A percentile compares a stretch with the other conserved stretches of the same genome.
Conservation (phyloP, 2,113 vertebrate species). For the Prinia subflava region DNA sequence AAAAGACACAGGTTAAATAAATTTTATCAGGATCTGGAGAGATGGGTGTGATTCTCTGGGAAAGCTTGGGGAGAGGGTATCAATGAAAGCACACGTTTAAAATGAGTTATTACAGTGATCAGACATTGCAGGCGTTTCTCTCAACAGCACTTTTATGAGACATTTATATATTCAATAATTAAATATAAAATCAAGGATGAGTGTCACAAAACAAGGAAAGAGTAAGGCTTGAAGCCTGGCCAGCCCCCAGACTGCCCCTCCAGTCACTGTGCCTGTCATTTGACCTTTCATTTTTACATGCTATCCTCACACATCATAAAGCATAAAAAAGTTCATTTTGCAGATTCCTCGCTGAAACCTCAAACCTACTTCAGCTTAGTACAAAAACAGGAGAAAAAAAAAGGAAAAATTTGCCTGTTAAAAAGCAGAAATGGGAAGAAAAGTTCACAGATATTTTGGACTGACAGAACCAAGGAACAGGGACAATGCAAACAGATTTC, state of each 20-base stretch:
- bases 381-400: background rate
- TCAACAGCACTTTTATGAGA: conserved; percentile 70
- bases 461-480: background rate
- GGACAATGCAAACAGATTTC: background rate
- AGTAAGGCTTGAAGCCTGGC: conserved; percentile 25
- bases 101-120: conserved; percentile 51
- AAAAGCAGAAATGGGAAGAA: background rate
- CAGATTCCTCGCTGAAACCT: background rate
- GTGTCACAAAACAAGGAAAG: conserved; percentile 31
- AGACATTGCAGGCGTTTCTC: conserved; percentile 64
- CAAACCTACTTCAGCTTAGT: background rate
- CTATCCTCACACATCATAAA: background rate
- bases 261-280: background rate
- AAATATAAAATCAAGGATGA: conserved; percentile 47
- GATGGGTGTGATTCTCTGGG: background rate
- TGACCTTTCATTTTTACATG: background rate
- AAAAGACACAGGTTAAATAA: background rate
- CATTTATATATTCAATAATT: conserved; percentile 55
- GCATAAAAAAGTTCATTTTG: background rate
- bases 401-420: background rate
- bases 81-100: background rate
- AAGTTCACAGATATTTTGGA: background rate
- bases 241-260: background rate
- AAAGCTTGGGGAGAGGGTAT: background rate
- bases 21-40: background rate